Evolutionary conservation across 2,888 invertebrate species (phyloP).

Genomic region (Monoplex corrugatus): DNA sequence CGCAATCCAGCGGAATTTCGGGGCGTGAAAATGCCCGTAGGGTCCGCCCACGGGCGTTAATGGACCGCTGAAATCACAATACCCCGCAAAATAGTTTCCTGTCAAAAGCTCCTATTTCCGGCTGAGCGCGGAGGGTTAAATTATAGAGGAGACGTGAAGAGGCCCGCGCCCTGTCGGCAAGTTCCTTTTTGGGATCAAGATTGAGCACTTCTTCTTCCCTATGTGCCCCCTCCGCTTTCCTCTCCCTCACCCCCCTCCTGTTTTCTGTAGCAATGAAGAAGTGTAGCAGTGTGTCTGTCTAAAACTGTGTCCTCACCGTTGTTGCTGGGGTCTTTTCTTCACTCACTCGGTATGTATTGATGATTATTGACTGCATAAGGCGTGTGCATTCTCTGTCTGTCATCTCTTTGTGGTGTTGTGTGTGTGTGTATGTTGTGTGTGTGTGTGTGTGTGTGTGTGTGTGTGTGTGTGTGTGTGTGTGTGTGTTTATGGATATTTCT

Average conservation of each 20-base stretch:
- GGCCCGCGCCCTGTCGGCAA: slow-evolving; percentile 11
- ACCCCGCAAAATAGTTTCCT: slow-evolving; percentile 46
- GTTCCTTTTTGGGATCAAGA: slow-evolving; percentile 26
- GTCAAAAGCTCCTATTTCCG: slow-evolving; percentile 48
- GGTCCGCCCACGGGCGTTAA: slow-evolving; percentile 39
- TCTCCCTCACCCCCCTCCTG: not conserved
- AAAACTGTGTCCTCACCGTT: not conserved
- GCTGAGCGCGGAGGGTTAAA: slow-evolving; percentile 39
- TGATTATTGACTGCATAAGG: not conserved
- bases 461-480: too few species aligned
- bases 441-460: not conserved
- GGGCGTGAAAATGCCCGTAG: slow-evolving; percentile 30
- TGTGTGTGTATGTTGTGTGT: not conserved
- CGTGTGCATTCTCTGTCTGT: not conserved
- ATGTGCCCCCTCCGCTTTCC: not conserved
- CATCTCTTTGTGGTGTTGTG: not conserved
- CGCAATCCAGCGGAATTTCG: not conserved
- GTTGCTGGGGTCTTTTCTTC: not conserved
- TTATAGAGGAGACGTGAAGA: slow-evolving; percentile 47
- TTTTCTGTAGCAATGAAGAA: not conserved
- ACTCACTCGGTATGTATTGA: not conserved
- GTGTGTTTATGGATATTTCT: too few species aligned
- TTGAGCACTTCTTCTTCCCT: not conserved
- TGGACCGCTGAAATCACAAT: slow-evolving; percentile 45
- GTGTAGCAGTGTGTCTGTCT: not conserved